A percentile compares a stretch with the other conserved stretches of the same genome.
Evolutionary conservation across 2,888 invertebrate genomes (phyloP).

Genomic region (Acronicta aceris): DNA sequence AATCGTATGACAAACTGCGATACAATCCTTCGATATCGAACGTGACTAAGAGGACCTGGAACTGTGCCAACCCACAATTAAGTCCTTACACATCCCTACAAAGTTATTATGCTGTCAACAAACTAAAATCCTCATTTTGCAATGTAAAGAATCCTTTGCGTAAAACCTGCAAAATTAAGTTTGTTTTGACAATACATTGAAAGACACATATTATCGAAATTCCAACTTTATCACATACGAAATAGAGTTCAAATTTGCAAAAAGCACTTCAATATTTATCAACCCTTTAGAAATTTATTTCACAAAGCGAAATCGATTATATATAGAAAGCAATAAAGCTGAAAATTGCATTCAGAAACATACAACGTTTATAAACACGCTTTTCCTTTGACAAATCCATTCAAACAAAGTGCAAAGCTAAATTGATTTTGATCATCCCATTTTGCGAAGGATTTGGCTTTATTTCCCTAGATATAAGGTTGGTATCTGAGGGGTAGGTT

Average conservation of each 20-base stretch:
- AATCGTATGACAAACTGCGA: conserved; percentile 41
- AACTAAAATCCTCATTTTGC: conserved; percentile 29
- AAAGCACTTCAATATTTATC: not conserved
- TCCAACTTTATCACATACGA: accelerated
- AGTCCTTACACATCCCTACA: conserved; percentile 38
- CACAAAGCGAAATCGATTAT: conserved; percentile 7
- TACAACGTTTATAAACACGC: not conserved
- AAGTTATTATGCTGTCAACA: conserved; percentile 36
- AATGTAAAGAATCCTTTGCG: conserved; percentile 6
- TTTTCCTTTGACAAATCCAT: conserved; percentile 21
- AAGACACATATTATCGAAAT: not conserved
- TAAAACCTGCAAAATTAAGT: conserved; percentile 16
- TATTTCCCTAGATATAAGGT: accelerated
- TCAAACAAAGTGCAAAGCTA: conserved; percentile 14
- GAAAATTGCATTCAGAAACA: conserved; percentile 15
- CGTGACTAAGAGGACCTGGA: conserved; percentile 50
- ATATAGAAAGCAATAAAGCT: conserved; percentile 1
- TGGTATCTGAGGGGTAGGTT: not conserved
- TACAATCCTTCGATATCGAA: conserved; percentile 30
- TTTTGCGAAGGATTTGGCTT: conserved; percentile 10
- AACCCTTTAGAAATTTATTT: not conserved
- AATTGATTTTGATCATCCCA: conserved; percentile 20
- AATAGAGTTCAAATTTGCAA: conserved; percentile 12
- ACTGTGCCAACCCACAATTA: conserved; percentile 38
- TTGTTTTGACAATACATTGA: conserved; percentile 37